Percentiles rank a stretch among this genome's conserved stretches.
Conservation (phyloP, 2,113 vertebrate genomes). For the Plotosus lineatus region DNA sequence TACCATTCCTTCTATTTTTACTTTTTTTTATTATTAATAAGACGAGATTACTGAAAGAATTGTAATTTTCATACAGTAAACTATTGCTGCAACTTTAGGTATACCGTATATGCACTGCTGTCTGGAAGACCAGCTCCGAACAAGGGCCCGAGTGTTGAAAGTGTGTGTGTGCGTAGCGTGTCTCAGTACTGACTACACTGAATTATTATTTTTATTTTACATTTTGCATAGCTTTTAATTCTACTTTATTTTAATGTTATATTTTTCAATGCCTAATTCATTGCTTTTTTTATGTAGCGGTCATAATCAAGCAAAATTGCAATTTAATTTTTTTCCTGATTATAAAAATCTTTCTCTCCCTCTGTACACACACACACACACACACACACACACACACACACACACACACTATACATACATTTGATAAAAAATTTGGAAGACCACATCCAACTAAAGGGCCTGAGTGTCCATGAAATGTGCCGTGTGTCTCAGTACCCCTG, state of each 20-base stretch:
- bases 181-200: no score
- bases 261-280: not conserved
- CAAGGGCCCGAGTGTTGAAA: no score
- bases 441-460: conserved; percentile 61
- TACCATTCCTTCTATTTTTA: not conserved
- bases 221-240: not conserved
- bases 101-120: not conserved
- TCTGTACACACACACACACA: no score
- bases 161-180: no score
- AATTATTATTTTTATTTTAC: not conserved
- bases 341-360: no score
- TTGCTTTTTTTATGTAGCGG: not conserved
- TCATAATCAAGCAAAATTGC: not conserved
- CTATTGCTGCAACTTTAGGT: not conserved
- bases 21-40: not conserved
- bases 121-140: no score
- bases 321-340: no score
- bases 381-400: no score
- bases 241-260: not conserved
- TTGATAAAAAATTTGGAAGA: no score
- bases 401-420: no score
- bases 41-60: not conserved
- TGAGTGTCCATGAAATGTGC: conserved; percentile 38
- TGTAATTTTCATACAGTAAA: not conserved
- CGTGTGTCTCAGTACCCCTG: conserved; percentile 73